Conservation (phyloP, 2,888 invertebrate species). For the Yponomeuta plumbellus region DNA sequence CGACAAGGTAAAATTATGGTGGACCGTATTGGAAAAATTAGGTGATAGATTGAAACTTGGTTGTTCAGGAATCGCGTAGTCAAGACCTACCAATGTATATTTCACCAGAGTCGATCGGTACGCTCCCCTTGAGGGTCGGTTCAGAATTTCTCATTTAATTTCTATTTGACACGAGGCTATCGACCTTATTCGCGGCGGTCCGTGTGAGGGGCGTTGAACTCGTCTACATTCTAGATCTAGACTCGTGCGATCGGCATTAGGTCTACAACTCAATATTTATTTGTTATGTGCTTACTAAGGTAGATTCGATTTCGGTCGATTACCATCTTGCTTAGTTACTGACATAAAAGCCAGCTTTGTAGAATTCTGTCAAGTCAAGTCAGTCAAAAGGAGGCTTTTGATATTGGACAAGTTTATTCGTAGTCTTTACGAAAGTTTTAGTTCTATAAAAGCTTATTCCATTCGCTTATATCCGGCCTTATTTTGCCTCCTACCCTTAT, state of each 20-base stretch:
- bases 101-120: not conserved
- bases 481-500: too few relatives aligned
- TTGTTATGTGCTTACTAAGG: not conserved
- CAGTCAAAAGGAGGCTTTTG: too few relatives aligned
- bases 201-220: not conserved
- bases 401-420: too few relatives aligned
- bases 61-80: too few relatives aligned
- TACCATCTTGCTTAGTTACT: not conserved
- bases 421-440: too few relatives aligned
- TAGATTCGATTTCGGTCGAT: not conserved
- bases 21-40: too few relatives aligned
- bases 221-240: not conserved
- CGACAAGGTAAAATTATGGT: too few relatives aligned
- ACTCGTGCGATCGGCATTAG: not conserved
- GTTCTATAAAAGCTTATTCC: too few relatives aligned
- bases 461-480: too few relatives aligned
- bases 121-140: not conserved
- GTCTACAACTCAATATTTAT: not conserved
- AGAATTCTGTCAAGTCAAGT: not conserved
- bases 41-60: too few relatives aligned
- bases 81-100: too few relatives aligned
- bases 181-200: not conserved
- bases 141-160: not conserved
- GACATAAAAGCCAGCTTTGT: not conserved
- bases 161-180: not conserved